These are phyloP conservation scores for Drosophila fuyamai DNA, from an alignment of 1,140 invertebrate genomes.

Conservation along the genomic window DNA sequence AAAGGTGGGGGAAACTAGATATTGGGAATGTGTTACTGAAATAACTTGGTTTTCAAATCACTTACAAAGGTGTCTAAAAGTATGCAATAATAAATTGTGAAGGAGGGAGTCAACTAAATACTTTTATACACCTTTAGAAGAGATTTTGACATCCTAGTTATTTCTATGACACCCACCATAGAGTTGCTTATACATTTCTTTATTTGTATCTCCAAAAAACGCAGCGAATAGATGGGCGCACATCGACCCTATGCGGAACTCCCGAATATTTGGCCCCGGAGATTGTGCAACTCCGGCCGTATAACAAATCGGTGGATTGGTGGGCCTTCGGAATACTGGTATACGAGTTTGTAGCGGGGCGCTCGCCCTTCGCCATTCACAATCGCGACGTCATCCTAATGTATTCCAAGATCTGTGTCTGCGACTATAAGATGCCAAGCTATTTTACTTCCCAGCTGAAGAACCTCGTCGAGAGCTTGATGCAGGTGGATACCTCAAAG, in stretches of 20 bases:
- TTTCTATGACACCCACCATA: no score
- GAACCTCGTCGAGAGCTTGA: constrained; percentile 92
- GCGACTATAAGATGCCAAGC: constrained; percentile 89
- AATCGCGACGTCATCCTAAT: constrained; percentile 92
- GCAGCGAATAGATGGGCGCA: constrained; percentile 89
- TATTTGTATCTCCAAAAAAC: no score
- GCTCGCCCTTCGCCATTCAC: constrained; percentile 91
- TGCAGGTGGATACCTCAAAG: constrained; percentile 93
- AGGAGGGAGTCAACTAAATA: no score
- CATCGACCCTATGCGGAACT: constrained; percentile 97
- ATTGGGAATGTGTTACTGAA: no score
- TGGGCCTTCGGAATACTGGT: constrained; percentile 97
- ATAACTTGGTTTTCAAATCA: no score
- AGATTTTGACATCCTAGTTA: no score
- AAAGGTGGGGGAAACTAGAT: constrained; percentile 86
- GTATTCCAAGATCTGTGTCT: constrained; percentile 93
- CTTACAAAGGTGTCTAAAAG: no score
- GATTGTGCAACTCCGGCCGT: constrained; percentile 96
- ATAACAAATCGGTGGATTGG: constrained; percentile 98
- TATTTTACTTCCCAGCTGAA: constrained; percentile 91
- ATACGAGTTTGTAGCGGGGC: constrained; percentile 93
- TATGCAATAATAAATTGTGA: no score
- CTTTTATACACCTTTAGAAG: no score
- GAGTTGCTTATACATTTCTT: no score
- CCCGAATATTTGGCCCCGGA: constrained; percentile 98